Conservation (phyloP, 2,113 vertebrate genomes). For the Mellivora capensis region DNA sequence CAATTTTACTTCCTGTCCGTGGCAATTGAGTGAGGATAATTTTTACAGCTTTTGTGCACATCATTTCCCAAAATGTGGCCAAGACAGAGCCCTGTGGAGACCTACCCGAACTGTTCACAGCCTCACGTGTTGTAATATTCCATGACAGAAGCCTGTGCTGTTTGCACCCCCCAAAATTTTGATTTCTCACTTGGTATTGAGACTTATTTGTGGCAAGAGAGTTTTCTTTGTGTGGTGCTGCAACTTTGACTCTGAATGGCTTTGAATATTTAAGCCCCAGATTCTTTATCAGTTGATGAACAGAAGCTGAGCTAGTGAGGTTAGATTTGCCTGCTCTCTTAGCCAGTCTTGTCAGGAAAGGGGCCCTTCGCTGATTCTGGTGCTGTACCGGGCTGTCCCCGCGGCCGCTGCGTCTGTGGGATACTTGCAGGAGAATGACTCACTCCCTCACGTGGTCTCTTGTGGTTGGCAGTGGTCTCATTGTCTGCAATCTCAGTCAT, state of each 20-base stretch:
- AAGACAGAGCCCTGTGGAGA: background rate
- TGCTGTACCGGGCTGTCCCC: background rate
- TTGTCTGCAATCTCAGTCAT: background rate
- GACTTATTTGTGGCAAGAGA: background rate
- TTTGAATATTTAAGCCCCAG: background rate
- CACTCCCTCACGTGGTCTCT: background rate
- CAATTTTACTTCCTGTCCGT: slow-evolving; percentile 18
- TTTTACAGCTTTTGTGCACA: background rate
- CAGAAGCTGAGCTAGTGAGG: background rate
- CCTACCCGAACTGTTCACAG: background rate
- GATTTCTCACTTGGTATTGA: slow-evolving; percentile 25
- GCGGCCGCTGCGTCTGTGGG: background rate
- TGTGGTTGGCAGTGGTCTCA: background rate
- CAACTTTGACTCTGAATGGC: background rate
- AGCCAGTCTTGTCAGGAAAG: background rate
- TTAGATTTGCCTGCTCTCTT: background rate
- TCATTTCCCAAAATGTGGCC: slow-evolving; percentile 25
- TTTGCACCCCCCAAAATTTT: background rate
- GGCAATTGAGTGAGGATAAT: background rate
- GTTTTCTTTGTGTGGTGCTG: background rate
- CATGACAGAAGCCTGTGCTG: background rate
- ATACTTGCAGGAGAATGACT: background rate
- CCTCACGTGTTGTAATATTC: background rate
- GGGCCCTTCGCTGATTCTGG: background rate
- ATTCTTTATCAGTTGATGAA: background rate